A percentile compares a stretch with the other conserved stretches of the same genome.
phyloP scores from a whole-genome alignment of 2,888 invertebrate genomes.

The Thymelicus lineola region DNA sequence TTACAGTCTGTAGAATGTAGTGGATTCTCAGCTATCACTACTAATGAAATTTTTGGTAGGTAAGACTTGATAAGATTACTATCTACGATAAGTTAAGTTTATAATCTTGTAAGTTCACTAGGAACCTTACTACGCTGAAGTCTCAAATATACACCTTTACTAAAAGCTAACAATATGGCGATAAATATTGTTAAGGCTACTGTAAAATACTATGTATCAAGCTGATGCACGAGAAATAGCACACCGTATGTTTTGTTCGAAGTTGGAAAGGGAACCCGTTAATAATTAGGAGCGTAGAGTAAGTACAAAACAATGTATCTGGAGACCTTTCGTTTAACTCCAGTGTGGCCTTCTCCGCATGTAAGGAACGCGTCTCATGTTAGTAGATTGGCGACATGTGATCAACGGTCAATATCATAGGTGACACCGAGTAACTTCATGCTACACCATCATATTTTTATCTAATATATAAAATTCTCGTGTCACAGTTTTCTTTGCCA shows the following conservation, averaged over 20 bases:
- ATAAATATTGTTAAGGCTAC: not conserved
- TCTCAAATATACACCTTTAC: not conserved
- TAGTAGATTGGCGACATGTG: not conserved
- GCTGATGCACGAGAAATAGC: not conserved
- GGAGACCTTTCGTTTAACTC: constrained; percentile 44
- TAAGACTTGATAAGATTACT: no score
- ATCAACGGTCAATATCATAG: no score
- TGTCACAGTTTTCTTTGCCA: no score
- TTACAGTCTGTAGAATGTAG: no score
- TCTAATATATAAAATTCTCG: no score
- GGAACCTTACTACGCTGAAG: no score
- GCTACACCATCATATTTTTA: no score
- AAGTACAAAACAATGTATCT: constrained; percentile 53
- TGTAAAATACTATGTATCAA: not conserved
- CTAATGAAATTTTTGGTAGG: no score
- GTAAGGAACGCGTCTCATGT: not conserved
- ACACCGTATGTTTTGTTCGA: constrained; percentile 22
- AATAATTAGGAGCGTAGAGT: constrained; percentile 44
- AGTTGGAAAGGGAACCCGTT: constrained; percentile 41
- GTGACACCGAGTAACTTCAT: no score
- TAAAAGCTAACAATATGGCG: not conserved
- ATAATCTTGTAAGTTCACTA: no score
- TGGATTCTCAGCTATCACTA: no score
- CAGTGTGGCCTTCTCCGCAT: constrained; percentile 19
- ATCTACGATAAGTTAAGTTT: no score